Conservation (phyloP, 2,797 vertebrate species). For the Menidia menidia region DNA sequence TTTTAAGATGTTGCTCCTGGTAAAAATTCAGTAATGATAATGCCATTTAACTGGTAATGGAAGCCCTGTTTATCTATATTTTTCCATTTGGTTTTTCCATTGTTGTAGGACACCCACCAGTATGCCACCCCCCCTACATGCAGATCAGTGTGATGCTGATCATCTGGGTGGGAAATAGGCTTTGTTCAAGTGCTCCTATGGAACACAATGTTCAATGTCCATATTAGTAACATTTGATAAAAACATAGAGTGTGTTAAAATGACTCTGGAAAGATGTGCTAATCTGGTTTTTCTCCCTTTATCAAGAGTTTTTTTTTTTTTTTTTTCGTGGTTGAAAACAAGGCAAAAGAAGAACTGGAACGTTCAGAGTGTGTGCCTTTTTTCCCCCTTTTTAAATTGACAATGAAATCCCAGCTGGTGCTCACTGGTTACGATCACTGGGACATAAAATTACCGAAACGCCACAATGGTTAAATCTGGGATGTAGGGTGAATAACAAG, state of each 20-base stretch:
- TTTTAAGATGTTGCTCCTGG: no score
- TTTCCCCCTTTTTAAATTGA: background rate
- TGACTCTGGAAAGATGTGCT: background rate
- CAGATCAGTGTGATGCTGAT: no score
- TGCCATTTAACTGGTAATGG: no score
- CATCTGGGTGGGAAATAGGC: no score
- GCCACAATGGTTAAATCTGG: conserved; percentile 40
- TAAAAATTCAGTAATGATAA: no score
- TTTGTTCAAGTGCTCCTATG: no score
- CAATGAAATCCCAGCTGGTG: background rate
- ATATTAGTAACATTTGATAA: no score
- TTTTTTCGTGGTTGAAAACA: background rate
- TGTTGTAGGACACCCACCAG: no score
- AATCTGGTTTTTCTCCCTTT: background rate
- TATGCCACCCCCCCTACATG: no score
- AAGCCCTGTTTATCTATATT: no score
- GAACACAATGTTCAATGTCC: no score
- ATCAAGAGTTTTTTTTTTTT: background rate
- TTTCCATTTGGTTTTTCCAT: no score
- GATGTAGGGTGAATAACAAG: conserved; percentile 41
- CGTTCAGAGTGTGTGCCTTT: background rate
- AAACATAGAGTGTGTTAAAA: background rate
- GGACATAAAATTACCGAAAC: conserved; percentile 24
- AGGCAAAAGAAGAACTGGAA: background rate
- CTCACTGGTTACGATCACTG: background rate